Percentiles rank a stretch among this genome's conserved stretches.
Evolutionary conservation across 2,113 vertebrate genomes (phyloP).

Genomic region (Oenanthe melanoleuca): DNA sequence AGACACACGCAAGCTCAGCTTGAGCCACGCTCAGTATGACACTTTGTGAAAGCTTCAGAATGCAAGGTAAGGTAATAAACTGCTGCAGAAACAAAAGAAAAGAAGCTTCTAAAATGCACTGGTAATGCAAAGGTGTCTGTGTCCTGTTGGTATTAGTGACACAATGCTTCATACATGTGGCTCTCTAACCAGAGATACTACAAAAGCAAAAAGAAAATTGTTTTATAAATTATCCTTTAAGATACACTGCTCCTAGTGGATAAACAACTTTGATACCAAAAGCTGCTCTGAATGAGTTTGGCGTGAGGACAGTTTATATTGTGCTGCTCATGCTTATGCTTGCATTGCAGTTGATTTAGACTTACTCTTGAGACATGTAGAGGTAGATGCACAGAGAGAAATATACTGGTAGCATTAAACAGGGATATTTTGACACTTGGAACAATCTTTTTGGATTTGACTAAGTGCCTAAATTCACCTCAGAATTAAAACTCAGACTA

Average conservation of each 20-base stretch:
- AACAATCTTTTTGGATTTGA: not conserved
- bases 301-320: not conserved
- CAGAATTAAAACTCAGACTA: not conserved
- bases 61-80: not conserved
- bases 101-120: not conserved
- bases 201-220: not conserved
- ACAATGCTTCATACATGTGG: rapidly evolving
- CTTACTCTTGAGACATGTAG: not conserved
- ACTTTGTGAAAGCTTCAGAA: not conserved
- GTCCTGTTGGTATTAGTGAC: not conserved
- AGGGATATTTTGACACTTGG: not conserved
- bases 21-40: not conserved
- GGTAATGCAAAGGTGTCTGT: not conserved
- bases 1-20: not conserved
- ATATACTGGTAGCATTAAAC: not conserved
- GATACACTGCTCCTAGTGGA: not conserved
- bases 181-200: not conserved
- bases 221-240: not conserved
- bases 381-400: not conserved
- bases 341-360: not conserved
- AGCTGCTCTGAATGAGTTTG: not conserved
- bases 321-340: not conserved
- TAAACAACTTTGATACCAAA: not conserved
- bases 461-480: not conserved
- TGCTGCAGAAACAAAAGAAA: not conserved